A percentile compares a stretch with the other conserved stretches of the same genome.
These are phyloP conservation scores for Lithophane leautieri DNA, from an alignment of 2,888 invertebrate species.

Conservation along the genomic window DNA sequence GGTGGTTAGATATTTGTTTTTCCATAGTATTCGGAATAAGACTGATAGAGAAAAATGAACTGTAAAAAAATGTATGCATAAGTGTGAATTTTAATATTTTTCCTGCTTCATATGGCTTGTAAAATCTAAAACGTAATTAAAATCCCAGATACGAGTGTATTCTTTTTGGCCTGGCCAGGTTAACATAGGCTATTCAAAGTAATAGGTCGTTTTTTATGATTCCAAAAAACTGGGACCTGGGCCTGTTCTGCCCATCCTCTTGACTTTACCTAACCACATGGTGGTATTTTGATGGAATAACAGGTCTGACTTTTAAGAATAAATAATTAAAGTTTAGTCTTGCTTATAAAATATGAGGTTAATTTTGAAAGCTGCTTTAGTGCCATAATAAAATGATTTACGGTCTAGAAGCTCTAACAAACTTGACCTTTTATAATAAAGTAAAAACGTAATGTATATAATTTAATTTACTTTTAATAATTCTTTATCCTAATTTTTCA, in stretches of 20 bases:
- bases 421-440: conserved; percentile 15
- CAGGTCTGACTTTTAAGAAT: neutral
- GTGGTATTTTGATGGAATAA: too few species aligned
- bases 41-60: neutral
- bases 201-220: neutral
- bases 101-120: neutral
- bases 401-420: conserved; percentile 10
- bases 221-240: neutral
- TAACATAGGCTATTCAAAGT: neutral
- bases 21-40: neutral
- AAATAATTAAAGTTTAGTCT: neutral
- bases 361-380: conserved; percentile 3
- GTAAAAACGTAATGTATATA: conserved; percentile 9
- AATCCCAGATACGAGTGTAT: neutral
- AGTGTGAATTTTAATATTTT: neutral
- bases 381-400: conserved; percentile 23
- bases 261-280: neutral
- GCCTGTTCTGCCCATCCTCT: neutral
- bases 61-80: neutral
- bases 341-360: conserved; percentile 16
- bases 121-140: neutral
- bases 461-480: neutral
- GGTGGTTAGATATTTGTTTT: neutral
- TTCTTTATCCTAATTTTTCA: conserved; percentile 6
- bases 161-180: neutral